Evolutionary conservation across 2,797 vertebrate genomes (phyloP).

Genomic region (Crax fasciolata): DNA sequence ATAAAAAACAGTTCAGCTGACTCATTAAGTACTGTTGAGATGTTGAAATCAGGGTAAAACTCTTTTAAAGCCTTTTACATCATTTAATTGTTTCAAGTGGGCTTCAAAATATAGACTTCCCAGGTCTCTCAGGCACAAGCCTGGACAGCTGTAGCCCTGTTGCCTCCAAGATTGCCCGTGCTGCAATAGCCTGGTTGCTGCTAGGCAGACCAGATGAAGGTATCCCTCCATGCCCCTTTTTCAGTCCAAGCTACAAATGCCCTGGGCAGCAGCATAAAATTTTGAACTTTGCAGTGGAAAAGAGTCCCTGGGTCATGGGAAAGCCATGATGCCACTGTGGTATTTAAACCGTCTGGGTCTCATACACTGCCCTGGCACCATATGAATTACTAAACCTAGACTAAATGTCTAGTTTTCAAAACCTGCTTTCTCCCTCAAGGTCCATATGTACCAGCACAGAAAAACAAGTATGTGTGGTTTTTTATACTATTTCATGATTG

Average conservation of each 20-base stretch:
- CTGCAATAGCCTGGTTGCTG: background rate
- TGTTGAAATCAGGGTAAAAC: background rate
- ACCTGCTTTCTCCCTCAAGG: background rate
- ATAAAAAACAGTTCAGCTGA: background rate
- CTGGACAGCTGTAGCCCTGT: background rate
- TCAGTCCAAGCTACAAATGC: background rate
- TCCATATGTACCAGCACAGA: background rate
- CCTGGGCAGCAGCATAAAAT: background rate
- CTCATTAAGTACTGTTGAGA: background rate
- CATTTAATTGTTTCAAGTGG: background rate
- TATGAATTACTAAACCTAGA: background rate
- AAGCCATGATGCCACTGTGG: background rate
- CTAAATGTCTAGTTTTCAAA: background rate
- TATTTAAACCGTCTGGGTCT: background rate
- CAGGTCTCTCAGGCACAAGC: background rate
- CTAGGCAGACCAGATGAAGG: background rate
- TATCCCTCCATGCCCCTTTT: background rate
- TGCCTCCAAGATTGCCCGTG: background rate
- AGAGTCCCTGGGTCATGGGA: background rate
- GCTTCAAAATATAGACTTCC: background rate
- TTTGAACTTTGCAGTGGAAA: background rate
- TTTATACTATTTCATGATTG: background rate
- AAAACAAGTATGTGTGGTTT: background rate
- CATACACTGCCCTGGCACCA: accelerated
- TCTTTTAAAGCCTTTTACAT: background rate